phyloP scores from a whole-genome alignment of 1,140 invertebrate species.

The Danaus plexippus region DNA sequence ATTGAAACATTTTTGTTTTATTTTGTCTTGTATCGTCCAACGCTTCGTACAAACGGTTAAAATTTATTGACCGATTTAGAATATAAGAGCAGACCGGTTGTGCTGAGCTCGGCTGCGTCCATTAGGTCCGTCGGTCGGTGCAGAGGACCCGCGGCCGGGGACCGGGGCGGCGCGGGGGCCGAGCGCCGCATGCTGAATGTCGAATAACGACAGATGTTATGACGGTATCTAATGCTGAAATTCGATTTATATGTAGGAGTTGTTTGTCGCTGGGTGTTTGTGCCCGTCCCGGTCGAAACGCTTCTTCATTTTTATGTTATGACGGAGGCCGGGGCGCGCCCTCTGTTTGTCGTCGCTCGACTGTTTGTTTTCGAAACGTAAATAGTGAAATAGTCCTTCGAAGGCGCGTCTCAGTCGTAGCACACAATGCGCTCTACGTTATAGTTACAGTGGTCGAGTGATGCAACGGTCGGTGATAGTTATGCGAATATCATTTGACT shows the following conservation, averaged over 20 bases:
- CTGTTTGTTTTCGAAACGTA: slow-evolving; percentile 39
- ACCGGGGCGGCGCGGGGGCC: no score
- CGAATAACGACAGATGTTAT: no score
- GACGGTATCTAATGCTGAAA: slow-evolving; percentile 16
- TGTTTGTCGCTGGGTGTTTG: slow-evolving; percentile 52
- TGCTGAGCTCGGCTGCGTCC: no score
- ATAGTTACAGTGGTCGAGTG: slow-evolving; percentile 4
- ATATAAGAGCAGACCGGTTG: no score
- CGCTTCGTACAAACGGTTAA: no score
- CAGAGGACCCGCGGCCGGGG: no score
- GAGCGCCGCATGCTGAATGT: no score
- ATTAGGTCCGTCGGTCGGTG: no score
- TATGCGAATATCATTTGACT: slow-evolving; percentile 21
- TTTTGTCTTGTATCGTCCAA: no score
- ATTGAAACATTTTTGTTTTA: no score
- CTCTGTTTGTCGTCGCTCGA: slow-evolving; percentile 48
- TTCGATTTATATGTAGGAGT: slow-evolving; percentile 31
- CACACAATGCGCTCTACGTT: not conserved
- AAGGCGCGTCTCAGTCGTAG: slow-evolving; percentile 9
- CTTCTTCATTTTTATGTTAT: slow-evolving; percentile 66
- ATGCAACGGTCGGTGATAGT: slow-evolving; percentile 17
- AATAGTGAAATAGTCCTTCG: slow-evolving; percentile 9
- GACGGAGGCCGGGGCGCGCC: slow-evolving; percentile 47
- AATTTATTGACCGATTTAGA: no score
- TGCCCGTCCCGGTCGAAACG: slow-evolving; percentile 40